These are phyloP conservation scores for Trichogramma dendrolimi DNA, from an alignment of 2,888 invertebrate species.

Conservation along the genomic window DNA sequence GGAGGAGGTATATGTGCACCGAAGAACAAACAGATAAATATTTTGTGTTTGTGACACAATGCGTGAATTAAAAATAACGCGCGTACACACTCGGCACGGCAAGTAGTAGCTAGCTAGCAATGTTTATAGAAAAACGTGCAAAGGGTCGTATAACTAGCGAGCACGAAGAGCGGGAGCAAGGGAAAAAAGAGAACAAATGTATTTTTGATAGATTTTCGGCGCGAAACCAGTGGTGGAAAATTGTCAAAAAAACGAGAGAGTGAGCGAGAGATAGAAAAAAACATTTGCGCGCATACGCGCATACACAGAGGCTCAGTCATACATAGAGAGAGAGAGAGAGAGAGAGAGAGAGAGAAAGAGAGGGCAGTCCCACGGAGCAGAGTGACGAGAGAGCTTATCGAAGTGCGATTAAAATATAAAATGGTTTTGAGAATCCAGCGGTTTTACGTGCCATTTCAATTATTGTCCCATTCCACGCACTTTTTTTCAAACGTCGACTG, in stretches of 20 bases:
- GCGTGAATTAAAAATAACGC: conserved; percentile 25
- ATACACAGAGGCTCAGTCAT: too few relatives aligned
- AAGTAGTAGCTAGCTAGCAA: conserved; percentile 1
- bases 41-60: conserved; percentile 7
- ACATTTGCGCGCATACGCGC: too few relatives aligned
- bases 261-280: background rate
- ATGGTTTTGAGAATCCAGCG: conserved; percentile 46
- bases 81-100: too few relatives aligned
- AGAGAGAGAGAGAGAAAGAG: conserved; percentile 14
- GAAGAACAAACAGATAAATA: conserved; percentile 22
- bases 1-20: too few relatives aligned
- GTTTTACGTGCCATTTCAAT: conserved; percentile 49
- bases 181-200: conserved; percentile 18
- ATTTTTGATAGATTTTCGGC: conserved; percentile 30
- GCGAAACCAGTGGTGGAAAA: conserved; percentile 24
- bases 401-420: conserved; percentile 48
- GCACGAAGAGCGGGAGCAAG: conserved; percentile 4
- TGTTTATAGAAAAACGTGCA: conserved; percentile 24
- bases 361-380: conserved; percentile 29
- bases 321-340: conserved; percentile 5
- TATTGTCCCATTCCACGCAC: conserved; percentile 43
- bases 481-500: conserved; percentile 35
- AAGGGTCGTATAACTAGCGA: conserved; percentile 16
- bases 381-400: conserved; percentile 37
- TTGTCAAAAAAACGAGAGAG: conserved; percentile 19